Conservation (phyloP, 2,797 vertebrate genomes). For the Microtus agrestis region DNA sequence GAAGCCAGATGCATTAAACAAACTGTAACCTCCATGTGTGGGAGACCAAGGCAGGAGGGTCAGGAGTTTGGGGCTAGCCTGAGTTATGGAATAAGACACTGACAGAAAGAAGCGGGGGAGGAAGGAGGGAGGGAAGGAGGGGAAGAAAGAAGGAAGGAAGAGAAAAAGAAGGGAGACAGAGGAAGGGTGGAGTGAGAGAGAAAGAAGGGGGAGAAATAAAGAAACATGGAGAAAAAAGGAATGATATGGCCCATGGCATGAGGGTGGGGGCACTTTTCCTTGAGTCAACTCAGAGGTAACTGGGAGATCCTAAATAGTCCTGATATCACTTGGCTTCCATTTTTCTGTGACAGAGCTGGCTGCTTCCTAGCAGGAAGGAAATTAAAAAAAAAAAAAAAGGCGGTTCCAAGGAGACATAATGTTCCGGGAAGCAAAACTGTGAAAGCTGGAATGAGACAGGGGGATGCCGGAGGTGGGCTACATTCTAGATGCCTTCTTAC, state of each 20-base stretch:
- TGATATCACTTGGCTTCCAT: background rate
- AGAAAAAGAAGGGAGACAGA: too few relatives aligned
- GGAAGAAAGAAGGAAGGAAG: background rate
- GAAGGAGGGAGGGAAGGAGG: accelerated
- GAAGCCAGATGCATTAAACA: background rate
- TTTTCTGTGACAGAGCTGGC: background rate
- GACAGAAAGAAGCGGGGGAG: background rate
- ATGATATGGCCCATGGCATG: background rate
- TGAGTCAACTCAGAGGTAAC: background rate
- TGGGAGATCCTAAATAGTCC: background rate
- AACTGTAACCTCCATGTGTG: background rate
- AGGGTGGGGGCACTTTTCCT: background rate
- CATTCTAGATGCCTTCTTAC: background rate
- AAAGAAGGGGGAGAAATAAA: background rate
- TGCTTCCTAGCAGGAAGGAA: background rate
- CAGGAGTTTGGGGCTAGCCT: background rate
- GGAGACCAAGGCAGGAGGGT: too few relatives aligned
- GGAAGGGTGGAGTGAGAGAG: background rate
- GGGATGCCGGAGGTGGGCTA: background rate
- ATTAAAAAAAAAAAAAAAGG: background rate
- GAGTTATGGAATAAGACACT: background rate
- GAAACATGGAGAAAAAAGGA: too few relatives aligned
- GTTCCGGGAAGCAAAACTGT: background rate
- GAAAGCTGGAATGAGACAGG: background rate
- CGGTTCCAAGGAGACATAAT: background rate